Evolutionary conservation across 2,888 invertebrate species (phyloP).

Genomic region (Papilio demoleus): DNA sequence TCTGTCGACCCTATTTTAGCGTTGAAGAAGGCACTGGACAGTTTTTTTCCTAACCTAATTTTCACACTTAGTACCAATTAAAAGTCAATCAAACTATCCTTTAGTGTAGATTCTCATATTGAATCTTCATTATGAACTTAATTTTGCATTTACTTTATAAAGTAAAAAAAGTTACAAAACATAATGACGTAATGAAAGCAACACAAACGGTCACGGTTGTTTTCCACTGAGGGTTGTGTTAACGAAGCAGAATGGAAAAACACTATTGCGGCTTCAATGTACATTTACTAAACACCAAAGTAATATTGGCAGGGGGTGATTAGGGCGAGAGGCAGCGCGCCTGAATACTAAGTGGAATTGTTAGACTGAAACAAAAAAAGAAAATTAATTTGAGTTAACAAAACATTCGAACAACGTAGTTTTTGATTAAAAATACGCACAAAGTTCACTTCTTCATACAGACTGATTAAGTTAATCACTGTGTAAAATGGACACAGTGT

Average conservation of each 20-base stretch:
- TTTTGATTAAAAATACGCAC: neutral
- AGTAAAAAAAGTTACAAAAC: neutral
- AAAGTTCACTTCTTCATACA: too few relatives aligned
- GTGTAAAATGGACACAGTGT: too few relatives aligned
- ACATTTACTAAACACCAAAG: slow-evolving; percentile 27
- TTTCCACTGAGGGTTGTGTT: slow-evolving; percentile 15
- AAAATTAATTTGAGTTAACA: neutral
- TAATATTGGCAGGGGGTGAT: slow-evolving; percentile 24
- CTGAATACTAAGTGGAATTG: slow-evolving; percentile 17
- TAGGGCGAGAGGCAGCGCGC: neutral
- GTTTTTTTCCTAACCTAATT: too few relatives aligned
- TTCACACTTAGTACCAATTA: too few relatives aligned
- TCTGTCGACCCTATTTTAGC: too few relatives aligned
- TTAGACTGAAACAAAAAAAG: slow-evolving; percentile 4
- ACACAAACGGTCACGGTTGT: slow-evolving; percentile 3
- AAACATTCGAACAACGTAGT: neutral
- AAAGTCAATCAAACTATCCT: too few relatives aligned
- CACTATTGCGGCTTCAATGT: slow-evolving; percentile 19
- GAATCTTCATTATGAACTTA: too few relatives aligned
- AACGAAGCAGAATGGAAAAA: slow-evolving; percentile 21
- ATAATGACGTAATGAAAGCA: neutral
- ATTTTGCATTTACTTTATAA: too few relatives aligned
- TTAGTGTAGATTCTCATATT: too few relatives aligned
- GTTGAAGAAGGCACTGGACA: too few relatives aligned
- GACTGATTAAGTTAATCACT: too few relatives aligned